phyloP scores from a whole-genome alignment of 1,140 invertebrate species.

The Zaprionus davidi region DNA sequence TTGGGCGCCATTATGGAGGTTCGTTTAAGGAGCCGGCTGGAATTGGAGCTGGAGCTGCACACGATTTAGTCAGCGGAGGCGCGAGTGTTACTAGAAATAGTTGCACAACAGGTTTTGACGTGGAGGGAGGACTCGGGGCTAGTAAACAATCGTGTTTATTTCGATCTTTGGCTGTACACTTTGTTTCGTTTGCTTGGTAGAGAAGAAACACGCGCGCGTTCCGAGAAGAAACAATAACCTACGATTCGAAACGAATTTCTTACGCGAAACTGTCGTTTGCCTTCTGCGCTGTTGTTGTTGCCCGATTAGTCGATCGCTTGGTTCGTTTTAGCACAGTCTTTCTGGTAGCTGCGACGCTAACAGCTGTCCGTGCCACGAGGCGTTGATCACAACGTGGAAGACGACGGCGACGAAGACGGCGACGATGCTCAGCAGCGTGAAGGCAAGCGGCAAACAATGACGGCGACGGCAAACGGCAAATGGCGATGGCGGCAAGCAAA shows the following conservation, averaged over 20 bases:
- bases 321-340: constrained; percentile 20
- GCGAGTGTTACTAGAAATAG: constrained; percentile 52
- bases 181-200: constrained; percentile 34
- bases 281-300: constrained; percentile 6
- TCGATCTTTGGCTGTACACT: constrained; percentile 48
- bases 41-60: constrained; percentile 15
- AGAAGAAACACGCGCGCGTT: constrained; percentile 57
- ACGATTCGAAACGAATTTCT: constrained; percentile 46
- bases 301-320: constrained; percentile 22
- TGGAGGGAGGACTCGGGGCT: constrained; percentile 12
- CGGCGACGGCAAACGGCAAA: constrained; percentile 12
- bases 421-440: constrained; percentile 43
- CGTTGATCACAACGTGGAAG: constrained; percentile 39
- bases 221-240: constrained; percentile 68
- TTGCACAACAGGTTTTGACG: constrained; percentile 75
- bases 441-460: constrained; percentile 30
- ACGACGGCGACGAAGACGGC: constrained; percentile 16
- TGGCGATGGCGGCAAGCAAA: constrained; percentile 41
- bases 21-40: constrained; percentile 26
- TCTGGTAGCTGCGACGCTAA: constrained; percentile 17
- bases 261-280: constrained; percentile 12
- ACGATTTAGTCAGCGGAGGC: constrained; percentile 19
- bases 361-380: constrained; percentile 45
- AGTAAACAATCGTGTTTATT: constrained; percentile 69
- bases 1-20: constrained; percentile 64